A percentile compares a stretch with the other conserved stretches of the same genome.
Evolutionary conservation across 2,113 vertebrate genomes (phyloP).

Genomic region (Halcyon senegalensis): DNA sequence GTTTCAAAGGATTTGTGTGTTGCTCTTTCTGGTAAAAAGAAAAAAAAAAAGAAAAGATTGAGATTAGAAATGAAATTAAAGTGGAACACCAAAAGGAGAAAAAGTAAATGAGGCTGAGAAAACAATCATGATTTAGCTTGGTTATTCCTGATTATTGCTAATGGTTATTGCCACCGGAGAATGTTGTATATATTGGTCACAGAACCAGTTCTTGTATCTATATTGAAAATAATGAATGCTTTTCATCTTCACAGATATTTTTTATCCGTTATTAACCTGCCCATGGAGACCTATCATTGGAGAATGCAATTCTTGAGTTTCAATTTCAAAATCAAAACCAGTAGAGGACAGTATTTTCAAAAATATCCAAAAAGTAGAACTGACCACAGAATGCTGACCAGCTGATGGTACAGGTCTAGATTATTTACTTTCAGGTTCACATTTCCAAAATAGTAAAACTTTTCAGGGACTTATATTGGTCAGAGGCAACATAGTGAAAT

Average conservation of each 20-base stretch:
- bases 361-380: neutral
- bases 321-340: constrained; percentile 8
- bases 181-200: neutral
- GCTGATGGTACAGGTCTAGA: neutral
- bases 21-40: neutral
- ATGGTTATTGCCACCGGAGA: neutral
- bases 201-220: neutral
- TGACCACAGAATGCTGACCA: neutral
- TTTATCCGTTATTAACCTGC: neutral
- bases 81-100: neutral
- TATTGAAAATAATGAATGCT: neutral
- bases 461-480: neutral
- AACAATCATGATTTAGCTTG: neutral
- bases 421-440: neutral
- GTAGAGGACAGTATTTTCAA: constrained; percentile 52
- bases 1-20: neutral
- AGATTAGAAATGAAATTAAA: neutral
- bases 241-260: neutral
- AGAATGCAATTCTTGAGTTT: neutral
- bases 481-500: neutral
- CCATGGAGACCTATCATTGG: neutral
- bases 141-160: neutral
- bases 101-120: neutral
- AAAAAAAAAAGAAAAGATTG: neutral
- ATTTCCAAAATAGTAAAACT: neutral